Conservation (phyloP, 2,797 vertebrate species). For the Clarias fuscus region DNA sequence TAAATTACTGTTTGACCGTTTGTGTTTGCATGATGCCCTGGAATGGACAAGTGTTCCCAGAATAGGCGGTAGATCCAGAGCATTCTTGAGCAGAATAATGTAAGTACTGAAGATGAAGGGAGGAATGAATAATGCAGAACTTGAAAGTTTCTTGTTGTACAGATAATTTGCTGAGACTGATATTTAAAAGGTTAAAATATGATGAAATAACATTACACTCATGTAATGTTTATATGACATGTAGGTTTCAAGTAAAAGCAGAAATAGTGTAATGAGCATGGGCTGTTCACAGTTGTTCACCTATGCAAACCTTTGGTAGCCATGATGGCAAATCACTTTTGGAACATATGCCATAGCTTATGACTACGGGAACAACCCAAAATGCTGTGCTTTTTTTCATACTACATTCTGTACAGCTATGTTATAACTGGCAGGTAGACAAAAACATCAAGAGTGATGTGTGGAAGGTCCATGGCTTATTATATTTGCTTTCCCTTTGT, state of each 20-base stretch:
- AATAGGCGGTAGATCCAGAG: not conserved
- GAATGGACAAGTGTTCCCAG: not conserved
- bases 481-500: slow-evolving; percentile 43
- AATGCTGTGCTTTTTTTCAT: not conserved
- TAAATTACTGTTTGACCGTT: not conserved
- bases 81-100: not conserved
- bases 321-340: not conserved
- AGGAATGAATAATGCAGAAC: not conserved
- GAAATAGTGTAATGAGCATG: not conserved
- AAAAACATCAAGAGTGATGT: slow-evolving; percentile 21
- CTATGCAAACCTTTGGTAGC: not conserved
- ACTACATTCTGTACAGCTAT: slow-evolving; percentile 2
- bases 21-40: not conserved
- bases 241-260: not conserved
- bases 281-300: not conserved
- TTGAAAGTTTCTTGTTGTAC: not conserved
- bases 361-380: not conserved
- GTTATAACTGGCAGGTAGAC: slow-evolving; percentile 36
- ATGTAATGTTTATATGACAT: not conserved
- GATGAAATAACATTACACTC: not conserved
- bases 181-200: not conserved
- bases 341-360: not conserved
- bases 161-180: not conserved
- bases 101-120: not conserved
- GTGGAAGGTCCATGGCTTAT: slow-evolving; percentile 10